These are phyloP conservation scores for Caenorhabditis uteleia DNA, from an alignment of 2,888 invertebrate species.

Conservation along the genomic window DNA sequence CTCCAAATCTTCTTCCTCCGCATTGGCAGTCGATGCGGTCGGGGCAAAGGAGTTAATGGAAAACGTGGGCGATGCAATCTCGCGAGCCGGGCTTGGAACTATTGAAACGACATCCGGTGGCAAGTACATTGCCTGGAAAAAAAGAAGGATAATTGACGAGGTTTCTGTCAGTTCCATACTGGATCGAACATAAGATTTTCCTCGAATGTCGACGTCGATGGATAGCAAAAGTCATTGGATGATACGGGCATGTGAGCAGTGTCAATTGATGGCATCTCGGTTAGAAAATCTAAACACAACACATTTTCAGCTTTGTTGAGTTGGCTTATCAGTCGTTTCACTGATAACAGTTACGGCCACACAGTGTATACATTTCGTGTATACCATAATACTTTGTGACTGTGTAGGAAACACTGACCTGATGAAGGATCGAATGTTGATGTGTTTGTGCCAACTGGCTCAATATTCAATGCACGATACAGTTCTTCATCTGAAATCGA, in stretches of 20 bases:
- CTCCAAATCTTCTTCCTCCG: slow-evolving; percentile 34
- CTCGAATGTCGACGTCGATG: slow-evolving; percentile 13
- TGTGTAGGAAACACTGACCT: not conserved
- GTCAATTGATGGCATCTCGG: not conserved
- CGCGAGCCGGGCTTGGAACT: not conserved
- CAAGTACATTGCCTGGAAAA: slow-evolving; percentile 1
- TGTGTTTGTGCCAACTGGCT: slow-evolving; percentile 7
- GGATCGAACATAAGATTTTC: not conserved
- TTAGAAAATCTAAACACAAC: not conserved
- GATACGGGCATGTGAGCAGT: not conserved
- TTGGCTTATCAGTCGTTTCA: no score
- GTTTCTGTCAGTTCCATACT: not conserved
- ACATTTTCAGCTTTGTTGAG: not conserved
- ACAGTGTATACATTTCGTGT: no score
- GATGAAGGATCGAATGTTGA: not conserved
- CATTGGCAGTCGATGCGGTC: slow-evolving; percentile 25
- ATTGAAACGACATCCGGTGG: slow-evolving; percentile 3
- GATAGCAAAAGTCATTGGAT: slow-evolving; percentile 19
- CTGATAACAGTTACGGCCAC: no score
- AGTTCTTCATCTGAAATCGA: slow-evolving; percentile 32
- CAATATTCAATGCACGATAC: slow-evolving; percentile 29
- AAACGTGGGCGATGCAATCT: slow-evolving; percentile 26
- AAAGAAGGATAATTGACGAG: no score
- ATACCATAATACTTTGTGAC: not conserved
- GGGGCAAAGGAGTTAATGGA: slow-evolving; percentile 34